phyloP scores from a whole-genome alignment of 2,113 vertebrate genomes.

The Mastomys natalensis region DNA sequence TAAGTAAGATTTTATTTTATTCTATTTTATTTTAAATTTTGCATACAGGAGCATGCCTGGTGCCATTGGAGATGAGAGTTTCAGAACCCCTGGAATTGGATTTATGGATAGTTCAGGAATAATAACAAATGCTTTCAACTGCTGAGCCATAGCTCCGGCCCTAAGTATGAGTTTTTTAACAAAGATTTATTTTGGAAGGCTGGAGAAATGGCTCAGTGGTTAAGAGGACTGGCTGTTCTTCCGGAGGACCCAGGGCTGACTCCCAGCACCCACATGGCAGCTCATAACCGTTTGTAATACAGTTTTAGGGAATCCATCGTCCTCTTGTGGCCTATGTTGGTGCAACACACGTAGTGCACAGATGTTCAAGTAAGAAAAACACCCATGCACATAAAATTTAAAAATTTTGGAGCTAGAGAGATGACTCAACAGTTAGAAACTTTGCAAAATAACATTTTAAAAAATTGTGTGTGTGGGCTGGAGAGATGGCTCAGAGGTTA shows the following conservation, averaged over 20 bases:
- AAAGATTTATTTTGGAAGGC: not conserved
- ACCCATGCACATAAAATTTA: not conserved
- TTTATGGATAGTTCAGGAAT: not conserved
- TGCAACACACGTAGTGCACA: not conserved
- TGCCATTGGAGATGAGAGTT: not conserved
- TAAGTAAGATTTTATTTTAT: not conserved
- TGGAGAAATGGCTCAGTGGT: not conserved
- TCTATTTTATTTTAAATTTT: not conserved
- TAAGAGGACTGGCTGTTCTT: not conserved
- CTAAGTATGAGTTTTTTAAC: not conserved
- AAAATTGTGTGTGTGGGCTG: not conserved
- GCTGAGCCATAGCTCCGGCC: not conserved
- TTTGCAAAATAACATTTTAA: slow-evolving; percentile 11
- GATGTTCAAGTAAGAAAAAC: not conserved
- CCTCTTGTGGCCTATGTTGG: not conserved
- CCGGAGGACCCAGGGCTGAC: too few species aligned
- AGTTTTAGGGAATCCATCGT: not conserved
- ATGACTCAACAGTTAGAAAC: not conserved
- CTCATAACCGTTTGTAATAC: not conserved
- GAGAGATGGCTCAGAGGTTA: too few species aligned
- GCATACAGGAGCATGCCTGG: not conserved
- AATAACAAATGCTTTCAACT: not conserved
- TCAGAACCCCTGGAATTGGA: not conserved
- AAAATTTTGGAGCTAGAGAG: not conserved
- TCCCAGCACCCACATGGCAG: not conserved